These are phyloP conservation scores for Rhopalosiphum maidis DNA, from an alignment of 1,140 invertebrate species.

Conservation along the genomic window DNA sequence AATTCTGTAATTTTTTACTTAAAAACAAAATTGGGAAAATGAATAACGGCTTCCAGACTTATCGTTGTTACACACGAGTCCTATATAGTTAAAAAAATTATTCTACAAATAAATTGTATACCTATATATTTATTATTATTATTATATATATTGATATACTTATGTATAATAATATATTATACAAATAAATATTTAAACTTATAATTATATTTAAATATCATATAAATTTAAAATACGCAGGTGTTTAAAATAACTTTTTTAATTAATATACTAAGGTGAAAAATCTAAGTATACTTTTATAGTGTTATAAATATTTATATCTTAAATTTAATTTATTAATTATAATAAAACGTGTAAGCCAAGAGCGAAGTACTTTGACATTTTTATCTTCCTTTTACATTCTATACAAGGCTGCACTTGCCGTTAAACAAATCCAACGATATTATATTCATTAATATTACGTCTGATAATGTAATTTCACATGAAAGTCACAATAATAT, in stretches of 20 bases:
- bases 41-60: neutral
- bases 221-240: too few relatives aligned
- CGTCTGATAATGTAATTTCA: constrained; percentile 38
- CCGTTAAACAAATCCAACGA: neutral
- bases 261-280: neutral
- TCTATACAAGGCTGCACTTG: neutral
- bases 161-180: too few relatives aligned
- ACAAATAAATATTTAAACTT: neutral
- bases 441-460: constrained; percentile 39
- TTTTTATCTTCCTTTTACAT: constrained; percentile 32
- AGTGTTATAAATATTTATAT: neutral
- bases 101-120: neutral
- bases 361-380: neutral
- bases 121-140: too few relatives aligned
- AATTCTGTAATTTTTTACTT: neutral
- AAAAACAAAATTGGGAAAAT: neutral
- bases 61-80: neutral
- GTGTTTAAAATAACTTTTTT: neutral
- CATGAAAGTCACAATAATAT: constrained; percentile 50
- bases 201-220: neutral
- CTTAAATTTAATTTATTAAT: neutral
- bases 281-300: neutral
- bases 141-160: too few relatives aligned
- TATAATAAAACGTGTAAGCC: neutral
- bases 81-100: neutral